Evolutionary conservation across 2,113 vertebrate genomes (phyloP).

Genomic region (Ceyx cyanopectus): DNA sequence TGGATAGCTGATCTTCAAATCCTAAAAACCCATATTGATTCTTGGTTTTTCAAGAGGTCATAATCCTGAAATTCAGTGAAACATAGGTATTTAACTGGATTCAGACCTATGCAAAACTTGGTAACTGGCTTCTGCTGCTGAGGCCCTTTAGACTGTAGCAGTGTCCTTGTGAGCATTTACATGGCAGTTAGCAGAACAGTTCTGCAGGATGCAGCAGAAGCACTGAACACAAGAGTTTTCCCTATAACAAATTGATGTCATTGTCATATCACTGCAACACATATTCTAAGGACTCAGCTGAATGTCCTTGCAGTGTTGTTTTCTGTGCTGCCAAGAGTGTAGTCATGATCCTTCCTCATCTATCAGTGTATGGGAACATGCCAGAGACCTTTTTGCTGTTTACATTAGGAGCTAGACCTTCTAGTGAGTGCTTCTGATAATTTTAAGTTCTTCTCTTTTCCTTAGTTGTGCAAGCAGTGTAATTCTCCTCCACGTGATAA

Average conservation of each 20-base stretch:
- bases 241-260: neutral
- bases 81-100: neutral
- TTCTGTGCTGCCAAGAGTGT: neutral
- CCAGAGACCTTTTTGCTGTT: neutral
- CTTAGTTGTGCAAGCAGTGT: constrained; percentile 36
- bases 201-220: neutral
- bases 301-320: neutral
- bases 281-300: neutral
- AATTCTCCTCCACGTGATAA: constrained; percentile 41
- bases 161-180: neutral
- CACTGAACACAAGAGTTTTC: neutral
- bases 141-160: neutral
- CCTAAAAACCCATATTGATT: neutral
- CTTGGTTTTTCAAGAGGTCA: neutral
- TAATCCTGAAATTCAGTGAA: neutral
- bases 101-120: neutral
- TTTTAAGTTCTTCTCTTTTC: constrained; percentile 30
- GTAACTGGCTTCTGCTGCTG: neutral
- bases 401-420: neutral
- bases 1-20: neutral
- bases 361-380: neutral
- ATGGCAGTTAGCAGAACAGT: neutral
- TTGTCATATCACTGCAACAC: neutral
- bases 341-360: neutral
- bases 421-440: constrained; percentile 7